Evolutionary conservation across 2,888 invertebrate genomes (phyloP).

Genomic region (Carterocephalus palaemon): DNA sequence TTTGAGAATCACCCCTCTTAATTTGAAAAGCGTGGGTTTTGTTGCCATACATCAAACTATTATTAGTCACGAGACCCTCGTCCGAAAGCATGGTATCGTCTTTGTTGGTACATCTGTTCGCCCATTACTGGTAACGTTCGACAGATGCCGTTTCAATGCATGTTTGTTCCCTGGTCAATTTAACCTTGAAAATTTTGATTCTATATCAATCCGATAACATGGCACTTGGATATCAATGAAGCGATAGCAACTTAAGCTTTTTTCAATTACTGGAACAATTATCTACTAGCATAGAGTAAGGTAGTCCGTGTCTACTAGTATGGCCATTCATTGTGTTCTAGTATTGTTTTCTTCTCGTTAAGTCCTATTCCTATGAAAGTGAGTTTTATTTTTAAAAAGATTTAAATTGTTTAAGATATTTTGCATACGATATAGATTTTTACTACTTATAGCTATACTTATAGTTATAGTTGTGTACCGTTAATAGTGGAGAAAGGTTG

Average conservation of each 20-base stretch:
- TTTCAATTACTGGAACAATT: background rate
- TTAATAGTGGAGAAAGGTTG: too few relatives aligned
- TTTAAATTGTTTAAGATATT: too few relatives aligned
- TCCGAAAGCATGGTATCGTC: slow-evolving; percentile 25
- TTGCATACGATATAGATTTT: too few relatives aligned
- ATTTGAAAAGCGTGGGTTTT: slow-evolving; percentile 18
- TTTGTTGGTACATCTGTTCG: slow-evolving; percentile 57
- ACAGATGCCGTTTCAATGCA: slow-evolving; percentile 42
- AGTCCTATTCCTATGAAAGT: too few relatives aligned
- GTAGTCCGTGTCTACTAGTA: too few relatives aligned
- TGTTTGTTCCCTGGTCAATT: slow-evolving; percentile 37
- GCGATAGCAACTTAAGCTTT: background rate
- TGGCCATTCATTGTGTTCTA: too few relatives aligned
- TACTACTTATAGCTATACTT: too few relatives aligned
- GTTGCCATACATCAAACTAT: slow-evolving; percentile 25
- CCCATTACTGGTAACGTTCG: slow-evolving; percentile 38
- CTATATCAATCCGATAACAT: slow-evolving; percentile 36
- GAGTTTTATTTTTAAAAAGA: too few relatives aligned
- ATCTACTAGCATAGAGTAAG: background rate
- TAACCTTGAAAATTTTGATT: slow-evolving; percentile 33
- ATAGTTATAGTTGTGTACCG: too few relatives aligned
- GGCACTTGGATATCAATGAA: slow-evolving; percentile 32
- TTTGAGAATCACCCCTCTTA: slow-evolving; percentile 13
- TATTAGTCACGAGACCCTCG: slow-evolving; percentile 28
- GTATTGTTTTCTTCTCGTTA: too few relatives aligned